Evolutionary conservation across 2,113 vertebrate genomes (phyloP), one percentile per base, ranked within the genome.

Genomic region (Pristiophorus japonicus): DNA sequence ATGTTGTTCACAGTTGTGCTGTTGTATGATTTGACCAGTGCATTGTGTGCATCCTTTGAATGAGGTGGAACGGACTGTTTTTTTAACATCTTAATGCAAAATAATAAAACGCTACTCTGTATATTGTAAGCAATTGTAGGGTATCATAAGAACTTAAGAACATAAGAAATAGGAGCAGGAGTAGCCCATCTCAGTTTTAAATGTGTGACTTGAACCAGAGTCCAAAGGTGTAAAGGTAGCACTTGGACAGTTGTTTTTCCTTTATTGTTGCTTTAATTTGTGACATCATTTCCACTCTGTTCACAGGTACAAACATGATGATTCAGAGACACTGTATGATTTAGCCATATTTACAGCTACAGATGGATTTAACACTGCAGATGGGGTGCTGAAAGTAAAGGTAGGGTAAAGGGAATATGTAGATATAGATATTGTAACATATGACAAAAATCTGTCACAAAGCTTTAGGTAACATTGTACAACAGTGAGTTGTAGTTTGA

Each of bases 291-390:
- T 94, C 66, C 66, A 51, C 66, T 94, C 42, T 47, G 75, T 95
- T 95, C 55, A 51, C 96, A 99, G 98, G 97, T 99, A 99, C 96
- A 97, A 98, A 96, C 98, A 97, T 87, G 98, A 99, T 95, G 98
- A 98, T 97, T 98, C 98, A 6, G 98, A 99, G 97, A 98, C 98
- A 94, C 96, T 97, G 2, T 97, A 98, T 97, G 98, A 99, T 95
- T 97, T 96, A 94, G 96, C 98, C 66, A 96, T 96, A 95, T 98
- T 99, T 97, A 98, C 96, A 95, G 98, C 98, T 96, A 98, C 98
- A 92, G 98, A 99, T 97, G 98, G 98, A 96, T 97, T 98, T 96
- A 99, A 98, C 97, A 97, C 97, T 38, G 98, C 97, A 94, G 97
- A 98, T 66, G 97, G 98, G 94, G 96, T 97, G 38, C 97, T 98